phyloP scores from a whole-genome alignment of 2,888 invertebrate species.

The Scaptodrosophila latifasciaeformis region DNA sequence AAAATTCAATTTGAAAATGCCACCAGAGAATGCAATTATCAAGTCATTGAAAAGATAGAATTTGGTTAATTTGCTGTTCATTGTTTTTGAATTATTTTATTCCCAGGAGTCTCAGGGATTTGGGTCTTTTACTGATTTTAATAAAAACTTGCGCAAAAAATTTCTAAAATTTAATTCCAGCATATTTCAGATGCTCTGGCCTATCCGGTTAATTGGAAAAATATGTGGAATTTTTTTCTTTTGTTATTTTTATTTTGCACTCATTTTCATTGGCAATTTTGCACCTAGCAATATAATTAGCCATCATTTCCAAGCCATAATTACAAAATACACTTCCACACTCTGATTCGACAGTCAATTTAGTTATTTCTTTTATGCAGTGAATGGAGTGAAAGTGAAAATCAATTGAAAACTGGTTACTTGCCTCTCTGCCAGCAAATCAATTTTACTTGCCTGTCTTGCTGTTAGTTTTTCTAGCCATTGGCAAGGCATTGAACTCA shows the following conservation, averaged over 20 bases:
- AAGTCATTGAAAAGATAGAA: too few relatives aligned
- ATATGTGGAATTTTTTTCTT: too few relatives aligned
- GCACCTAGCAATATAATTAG: slow-evolving; percentile 44
- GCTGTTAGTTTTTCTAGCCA: slow-evolving; percentile 18
- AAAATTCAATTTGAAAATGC: slow-evolving; percentile 46
- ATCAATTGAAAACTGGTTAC: slow-evolving; percentile 36
- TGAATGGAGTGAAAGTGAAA: slow-evolving; percentile 60
- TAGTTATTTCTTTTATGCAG: too few relatives aligned
- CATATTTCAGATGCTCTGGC: too few relatives aligned
- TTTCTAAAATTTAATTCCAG: too few relatives aligned
- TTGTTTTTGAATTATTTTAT: background rate
- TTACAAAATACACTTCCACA: slow-evolving; percentile 23
- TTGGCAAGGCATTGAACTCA: slow-evolving; percentile 53
- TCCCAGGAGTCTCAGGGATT: too few relatives aligned
- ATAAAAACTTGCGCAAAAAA: too few relatives aligned
- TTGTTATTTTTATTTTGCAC: too few relatives aligned
- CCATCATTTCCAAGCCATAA: slow-evolving; percentile 40
- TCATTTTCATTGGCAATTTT: slow-evolving; percentile 5
- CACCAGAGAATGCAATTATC: slow-evolving; percentile 50
- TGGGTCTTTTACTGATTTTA: too few relatives aligned
- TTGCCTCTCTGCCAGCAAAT: slow-evolving; percentile 15
- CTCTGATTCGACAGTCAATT: too few relatives aligned
- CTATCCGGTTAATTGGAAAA: too few relatives aligned
- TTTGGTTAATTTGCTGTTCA: slow-evolving; percentile 52
- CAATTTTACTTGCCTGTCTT: slow-evolving; percentile 21